Base-by-base conservation (phyloP, 2,888 invertebrate species). In the Drosophila flavopinicola region DNA sequence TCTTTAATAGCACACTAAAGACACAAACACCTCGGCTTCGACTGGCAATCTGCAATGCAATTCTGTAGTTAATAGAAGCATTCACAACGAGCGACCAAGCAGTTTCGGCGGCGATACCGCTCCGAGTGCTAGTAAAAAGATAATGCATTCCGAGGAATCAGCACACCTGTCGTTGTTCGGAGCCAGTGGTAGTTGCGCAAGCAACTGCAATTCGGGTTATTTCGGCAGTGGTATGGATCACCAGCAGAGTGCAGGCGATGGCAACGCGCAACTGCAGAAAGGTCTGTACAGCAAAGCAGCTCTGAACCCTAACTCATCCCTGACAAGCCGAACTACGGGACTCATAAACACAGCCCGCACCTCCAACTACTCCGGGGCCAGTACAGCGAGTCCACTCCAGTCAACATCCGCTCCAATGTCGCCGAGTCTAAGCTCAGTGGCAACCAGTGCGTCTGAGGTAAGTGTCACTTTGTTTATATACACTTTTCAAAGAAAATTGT, bases 401-500 rank as follows among this genome's bases (percentile, higher is more conserved):
- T 87, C 88, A 0, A 79, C 79, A 5, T 89, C 90, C 0, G 88
- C 90, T 3, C 88, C 88, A 84, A 94, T 92, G 92, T 94, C 94
- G 0, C 95, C 96, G 0, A 94, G 94, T 29, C 88, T 95, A 30
- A 95, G 95, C 88, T 96, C 95, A 45, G 94, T 94, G 32, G 95
- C 94, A n/a, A 95, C 95, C 7, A 95, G 94, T 87, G 94, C 95
- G 77, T 96, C 95, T 17, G 96, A 96, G 93, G 95, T 96, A 89
- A 92, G 92, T 64, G 5, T 2, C 6, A 23, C 6, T 23, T 38
- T 23, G 20, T 17, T 37, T 13, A 25, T 11, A 39, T 11, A 11
- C 2, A 25, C 9, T 5, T 9, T 6, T 13, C n/a, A n/a, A n/a
- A n/a, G n/a, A n/a, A n/a, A 10, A 9, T 9, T 17, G 1, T 5